Conservation (phyloP, 2,888 invertebrate genomes). For the Heliconius cydno region DNA sequence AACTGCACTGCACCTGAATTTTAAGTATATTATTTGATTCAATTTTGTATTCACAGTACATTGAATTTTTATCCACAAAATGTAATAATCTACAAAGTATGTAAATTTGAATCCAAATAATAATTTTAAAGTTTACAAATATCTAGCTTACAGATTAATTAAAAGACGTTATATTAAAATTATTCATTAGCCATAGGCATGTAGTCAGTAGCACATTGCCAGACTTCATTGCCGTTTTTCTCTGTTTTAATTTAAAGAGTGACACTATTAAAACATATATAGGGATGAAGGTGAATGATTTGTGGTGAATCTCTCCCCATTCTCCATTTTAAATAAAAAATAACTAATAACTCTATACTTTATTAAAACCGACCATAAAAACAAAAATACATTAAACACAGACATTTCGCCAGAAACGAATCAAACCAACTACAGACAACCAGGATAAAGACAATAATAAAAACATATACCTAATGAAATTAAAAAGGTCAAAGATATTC, state of each 20-base stretch:
- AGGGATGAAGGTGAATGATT: background rate
- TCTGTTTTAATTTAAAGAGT: background rate
- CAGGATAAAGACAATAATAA: background rate
- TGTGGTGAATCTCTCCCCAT: background rate
- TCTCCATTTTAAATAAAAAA: background rate
- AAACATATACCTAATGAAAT: background rate
- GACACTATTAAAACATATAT: background rate
- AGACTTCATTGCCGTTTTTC: too few species aligned
- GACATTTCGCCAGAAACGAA: background rate
- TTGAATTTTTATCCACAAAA: slow-evolving; percentile 2
- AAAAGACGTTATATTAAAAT: background rate
- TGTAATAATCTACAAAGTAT: slow-evolving; percentile 4
- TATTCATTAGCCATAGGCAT: background rate
- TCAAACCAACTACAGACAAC: too few species aligned
- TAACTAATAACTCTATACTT: background rate
- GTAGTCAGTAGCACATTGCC: too few species aligned
- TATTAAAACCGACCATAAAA: background rate
- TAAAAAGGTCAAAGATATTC: background rate
- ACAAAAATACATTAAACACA: background rate
- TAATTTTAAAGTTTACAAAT: background rate
- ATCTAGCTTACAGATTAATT: background rate
- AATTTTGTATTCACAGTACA: slow-evolving; percentile 10
- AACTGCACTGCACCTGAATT: slow-evolving; percentile 13
- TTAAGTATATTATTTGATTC: slow-evolving; percentile 17
- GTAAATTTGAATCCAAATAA: background rate